Evolutionary conservation across 2,888 invertebrate species (phyloP).

Genomic region (Lasioglossum marginatum): DNA sequence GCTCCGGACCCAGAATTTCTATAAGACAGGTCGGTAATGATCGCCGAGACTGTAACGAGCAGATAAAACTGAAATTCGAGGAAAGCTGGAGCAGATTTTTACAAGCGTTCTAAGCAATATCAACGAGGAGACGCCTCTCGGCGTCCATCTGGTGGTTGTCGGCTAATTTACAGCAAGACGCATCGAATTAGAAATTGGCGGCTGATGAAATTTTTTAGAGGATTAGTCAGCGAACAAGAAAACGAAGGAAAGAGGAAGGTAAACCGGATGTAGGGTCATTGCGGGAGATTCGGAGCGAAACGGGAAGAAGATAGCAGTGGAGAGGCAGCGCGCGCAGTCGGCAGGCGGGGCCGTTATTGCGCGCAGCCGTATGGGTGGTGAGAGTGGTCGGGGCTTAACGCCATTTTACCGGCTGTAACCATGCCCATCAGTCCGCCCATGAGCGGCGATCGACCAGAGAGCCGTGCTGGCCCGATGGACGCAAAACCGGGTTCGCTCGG

Average conservation of each 20-base stretch:
- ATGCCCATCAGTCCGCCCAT: conserved; percentile 56
- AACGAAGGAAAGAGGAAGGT: not conserved
- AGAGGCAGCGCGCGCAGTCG: conserved; percentile 61
- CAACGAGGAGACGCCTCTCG: not conserved
- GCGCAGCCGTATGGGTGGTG: conserved; percentile 52
- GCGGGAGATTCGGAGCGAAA: conserved; percentile 43
- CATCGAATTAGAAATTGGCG: not conserved
- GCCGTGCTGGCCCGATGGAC: conserved; percentile 49
- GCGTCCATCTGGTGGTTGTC: conserved; percentile 1
- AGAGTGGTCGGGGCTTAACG: conserved; percentile 49
- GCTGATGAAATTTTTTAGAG: not conserved
- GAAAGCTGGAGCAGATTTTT: not conserved
- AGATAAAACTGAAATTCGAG: not conserved
- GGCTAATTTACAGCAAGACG: not conserved
- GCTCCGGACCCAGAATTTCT: not conserved
- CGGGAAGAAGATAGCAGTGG: conserved; percentile 18
- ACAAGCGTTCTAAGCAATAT: not conserved
- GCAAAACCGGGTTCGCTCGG: conserved; percentile 57
- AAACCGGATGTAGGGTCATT: not conserved
- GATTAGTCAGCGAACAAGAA: not conserved
- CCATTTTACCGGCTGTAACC: conserved; percentile 62
- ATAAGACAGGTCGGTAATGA: not conserved
- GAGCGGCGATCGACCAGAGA: conserved; percentile 60
- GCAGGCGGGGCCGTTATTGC: conserved; percentile 63
- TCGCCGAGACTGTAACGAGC: not conserved